These are phyloP conservation scores for Heterotilapia buettikoferi DNA, from an alignment of 2,113 vertebrate genomes.

Conservation along the genomic window DNA sequence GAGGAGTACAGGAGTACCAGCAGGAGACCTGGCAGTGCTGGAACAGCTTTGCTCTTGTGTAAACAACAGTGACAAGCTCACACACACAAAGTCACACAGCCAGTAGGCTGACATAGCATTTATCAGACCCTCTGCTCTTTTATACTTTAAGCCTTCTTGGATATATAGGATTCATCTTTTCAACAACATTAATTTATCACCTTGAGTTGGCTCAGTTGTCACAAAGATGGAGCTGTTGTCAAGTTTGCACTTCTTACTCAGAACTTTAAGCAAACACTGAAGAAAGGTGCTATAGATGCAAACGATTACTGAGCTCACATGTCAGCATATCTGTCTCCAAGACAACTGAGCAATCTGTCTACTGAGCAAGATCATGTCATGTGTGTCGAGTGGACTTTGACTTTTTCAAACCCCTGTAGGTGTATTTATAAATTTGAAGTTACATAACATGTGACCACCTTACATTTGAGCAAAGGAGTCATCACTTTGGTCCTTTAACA, in stretches of 20 bases:
- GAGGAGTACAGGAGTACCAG: background rate
- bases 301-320: background rate
- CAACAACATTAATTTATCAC: background rate
- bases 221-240: background rate
- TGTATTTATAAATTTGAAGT: fast-evolving
- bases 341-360: background rate
- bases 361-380: background rate
- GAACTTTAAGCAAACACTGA: background rate
- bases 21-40: background rate
- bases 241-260: background rate
- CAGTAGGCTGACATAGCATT: conserved; percentile 5
- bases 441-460: background rate
- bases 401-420: background rate
- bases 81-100: background rate
- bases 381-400: background rate
- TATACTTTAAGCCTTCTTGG: background rate
- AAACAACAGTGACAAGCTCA: conserved; percentile 10
- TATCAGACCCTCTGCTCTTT: background rate
- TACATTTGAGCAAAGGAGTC: fast-evolving
- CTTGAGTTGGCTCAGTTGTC: background rate
- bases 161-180: background rate
- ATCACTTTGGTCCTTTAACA: background rate
- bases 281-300: background rate
- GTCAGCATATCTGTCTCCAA: background rate
- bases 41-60: conserved; percentile 22